phyloP scores from a whole-genome alignment of 92 coral and sea anemone genomes.

The Virgularia gustaviana region DNA sequence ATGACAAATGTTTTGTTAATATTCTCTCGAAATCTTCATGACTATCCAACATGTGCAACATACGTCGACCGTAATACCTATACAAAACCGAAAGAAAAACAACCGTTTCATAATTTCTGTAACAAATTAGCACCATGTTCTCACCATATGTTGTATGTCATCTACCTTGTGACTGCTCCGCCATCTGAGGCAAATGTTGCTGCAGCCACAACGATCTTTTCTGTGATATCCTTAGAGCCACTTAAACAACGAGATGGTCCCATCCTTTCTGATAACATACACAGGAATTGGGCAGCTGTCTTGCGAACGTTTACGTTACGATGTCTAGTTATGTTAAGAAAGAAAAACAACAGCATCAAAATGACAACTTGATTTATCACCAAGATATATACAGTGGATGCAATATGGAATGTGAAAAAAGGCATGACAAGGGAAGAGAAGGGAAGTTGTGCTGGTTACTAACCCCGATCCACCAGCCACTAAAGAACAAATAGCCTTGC shows the following conservation, averaged over 20 bases:
- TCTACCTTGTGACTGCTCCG: conserved; percentile 84
- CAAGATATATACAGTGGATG: too few species aligned
- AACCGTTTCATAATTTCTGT: background rate
- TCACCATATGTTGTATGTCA: background rate
- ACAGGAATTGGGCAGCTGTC: conserved; percentile 87
- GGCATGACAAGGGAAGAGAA: too few species aligned
- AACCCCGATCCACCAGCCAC: conserved; percentile 81
- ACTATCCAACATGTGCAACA: conserved; percentile 68
- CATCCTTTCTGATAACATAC: conserved; percentile 83
- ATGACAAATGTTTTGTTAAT: conserved; percentile 69
- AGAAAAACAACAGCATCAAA: background rate
- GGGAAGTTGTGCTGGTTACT: background rate
- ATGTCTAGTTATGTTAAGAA: conserved; percentile 60
- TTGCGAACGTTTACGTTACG: conserved; percentile 83
- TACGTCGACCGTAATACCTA: conserved; percentile 90
- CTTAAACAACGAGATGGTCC: conserved; percentile 88
- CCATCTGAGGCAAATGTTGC: conserved; percentile 90
- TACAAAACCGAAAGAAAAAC: too few species aligned
- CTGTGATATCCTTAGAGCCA: conserved; percentile 94
- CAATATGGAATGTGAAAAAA: too few species aligned
- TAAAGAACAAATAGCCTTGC: conserved; percentile 73
- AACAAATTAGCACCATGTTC: background rate
- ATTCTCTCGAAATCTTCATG: conserved; percentile 90
- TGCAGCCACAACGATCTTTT: conserved; percentile 75
- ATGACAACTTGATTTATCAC: background rate